phyloP scores from a whole-genome alignment of 2,888 invertebrate genomes.

The Drosophila koepferae region DNA sequence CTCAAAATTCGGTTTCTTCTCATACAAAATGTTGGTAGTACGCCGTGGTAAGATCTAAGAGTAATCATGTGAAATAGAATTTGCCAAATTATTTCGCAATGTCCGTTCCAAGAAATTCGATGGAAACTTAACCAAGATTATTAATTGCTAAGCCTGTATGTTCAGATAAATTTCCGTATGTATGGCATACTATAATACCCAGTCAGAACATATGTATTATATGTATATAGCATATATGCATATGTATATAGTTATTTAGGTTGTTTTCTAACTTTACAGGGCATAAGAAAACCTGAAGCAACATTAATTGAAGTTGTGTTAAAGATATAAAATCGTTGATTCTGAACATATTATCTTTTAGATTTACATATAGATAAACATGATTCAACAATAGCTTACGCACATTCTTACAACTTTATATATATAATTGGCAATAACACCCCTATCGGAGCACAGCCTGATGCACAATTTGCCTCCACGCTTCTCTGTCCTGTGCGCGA shows the following conservation, averaged over 20 bases:
- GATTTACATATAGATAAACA: not conserved
- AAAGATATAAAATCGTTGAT: too few species aligned
- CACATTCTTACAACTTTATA: not conserved
- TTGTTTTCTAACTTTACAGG: not conserved
- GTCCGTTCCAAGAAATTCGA: not conserved
- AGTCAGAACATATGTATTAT: not conserved
- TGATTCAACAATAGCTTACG: too few species aligned
- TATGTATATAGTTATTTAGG: not conserved
- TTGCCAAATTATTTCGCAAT: slow-evolving; percentile 1
- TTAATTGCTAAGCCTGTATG: not conserved
- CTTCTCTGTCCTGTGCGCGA: too few species aligned
- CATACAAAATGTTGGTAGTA: not conserved
- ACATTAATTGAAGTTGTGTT: too few species aligned
- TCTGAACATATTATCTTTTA: not conserved
- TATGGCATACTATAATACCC: not conserved
- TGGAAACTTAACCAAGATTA: not conserved
- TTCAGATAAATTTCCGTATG: not conserved
- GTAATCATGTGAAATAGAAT: slow-evolving; percentile 2
- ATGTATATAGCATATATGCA: not conserved
- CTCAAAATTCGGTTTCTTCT: slow-evolving; percentile 35
- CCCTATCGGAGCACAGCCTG: too few species aligned
- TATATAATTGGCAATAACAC: too few species aligned
- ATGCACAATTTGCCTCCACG: too few species aligned
- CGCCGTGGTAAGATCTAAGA: not conserved
- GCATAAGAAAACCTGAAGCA: not conserved